Percentiles rank a stretch among this genome's conserved stretches.
Conservation (phyloP, 2,113 vertebrate species). For the Tyrannus savana region DNA sequence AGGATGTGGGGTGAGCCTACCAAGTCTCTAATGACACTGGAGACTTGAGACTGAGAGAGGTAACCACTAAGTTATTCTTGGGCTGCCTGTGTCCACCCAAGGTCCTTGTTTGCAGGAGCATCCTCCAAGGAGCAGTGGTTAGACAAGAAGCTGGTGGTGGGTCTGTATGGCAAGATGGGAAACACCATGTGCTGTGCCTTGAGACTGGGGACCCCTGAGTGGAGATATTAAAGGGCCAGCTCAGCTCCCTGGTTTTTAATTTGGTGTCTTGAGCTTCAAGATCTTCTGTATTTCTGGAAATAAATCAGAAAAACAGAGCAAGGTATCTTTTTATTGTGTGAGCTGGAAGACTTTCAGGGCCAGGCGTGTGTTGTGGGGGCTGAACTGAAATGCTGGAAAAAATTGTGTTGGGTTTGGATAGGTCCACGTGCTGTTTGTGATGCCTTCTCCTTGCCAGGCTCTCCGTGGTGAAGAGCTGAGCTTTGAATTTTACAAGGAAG, state of each 20-base stretch:
- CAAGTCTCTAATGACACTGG: neutral
- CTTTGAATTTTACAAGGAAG: conserved; percentile 65
- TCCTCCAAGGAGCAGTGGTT: neutral
- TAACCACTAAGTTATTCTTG: neutral
- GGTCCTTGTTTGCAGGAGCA: neutral
- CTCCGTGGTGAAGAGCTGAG: neutral
- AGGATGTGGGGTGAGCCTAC: neutral
- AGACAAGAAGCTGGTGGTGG: neutral
- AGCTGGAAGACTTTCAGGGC: neutral
- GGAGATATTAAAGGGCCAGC: neutral
- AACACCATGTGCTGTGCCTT: neutral
- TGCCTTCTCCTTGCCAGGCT: neutral
- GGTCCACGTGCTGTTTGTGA: neutral
- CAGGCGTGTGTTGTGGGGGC: neutral
- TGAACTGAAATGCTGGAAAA: neutral
- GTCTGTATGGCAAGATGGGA: neutral
- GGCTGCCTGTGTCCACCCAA: neutral
- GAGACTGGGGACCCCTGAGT: neutral
- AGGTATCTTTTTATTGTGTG: neutral
- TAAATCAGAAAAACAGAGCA: neutral
- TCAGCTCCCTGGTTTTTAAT: neutral
- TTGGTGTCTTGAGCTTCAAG: neutral
- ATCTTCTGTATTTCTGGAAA: neutral
- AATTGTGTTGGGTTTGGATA: neutral
- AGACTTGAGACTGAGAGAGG: neutral